phyloP scores from a whole-genome alignment of 2,797 vertebrate species.

The Anguilla pacifica region DNA sequence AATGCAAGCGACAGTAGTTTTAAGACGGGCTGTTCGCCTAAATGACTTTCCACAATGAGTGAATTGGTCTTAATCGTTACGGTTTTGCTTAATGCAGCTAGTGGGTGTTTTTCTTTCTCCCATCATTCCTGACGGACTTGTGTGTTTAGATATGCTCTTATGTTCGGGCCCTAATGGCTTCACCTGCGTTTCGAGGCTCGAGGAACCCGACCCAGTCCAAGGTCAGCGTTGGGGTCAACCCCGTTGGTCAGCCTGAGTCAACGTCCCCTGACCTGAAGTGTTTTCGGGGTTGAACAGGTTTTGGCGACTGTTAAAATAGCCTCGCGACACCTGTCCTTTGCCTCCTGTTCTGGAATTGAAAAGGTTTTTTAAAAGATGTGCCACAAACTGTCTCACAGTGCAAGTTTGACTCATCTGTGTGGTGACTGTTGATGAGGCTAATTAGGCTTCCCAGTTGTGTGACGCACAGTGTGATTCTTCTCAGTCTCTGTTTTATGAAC shows the following conservation, averaged over 20 bases:
- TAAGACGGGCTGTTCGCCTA: neutral
- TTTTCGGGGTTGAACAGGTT: neutral
- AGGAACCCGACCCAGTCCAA: neutral
- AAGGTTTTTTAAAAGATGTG: neutral
- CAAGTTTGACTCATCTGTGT: neutral
- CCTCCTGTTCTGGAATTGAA: neutral
- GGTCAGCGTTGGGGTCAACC: too few species aligned
- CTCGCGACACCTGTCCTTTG: neutral
- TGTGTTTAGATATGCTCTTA: neutral
- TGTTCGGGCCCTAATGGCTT: neutral
- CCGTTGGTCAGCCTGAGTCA: neutral
- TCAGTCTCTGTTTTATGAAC: neutral
- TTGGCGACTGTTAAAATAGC: neutral
- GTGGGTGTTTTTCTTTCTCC: neutral
- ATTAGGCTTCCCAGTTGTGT: neutral
- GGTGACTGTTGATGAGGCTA: neutral
- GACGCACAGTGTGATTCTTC: too few species aligned
- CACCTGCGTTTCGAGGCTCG: neutral
- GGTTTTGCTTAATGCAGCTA: neutral
- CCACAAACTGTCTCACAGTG: neutral
- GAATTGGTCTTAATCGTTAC: neutral
- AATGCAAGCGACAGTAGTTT: neutral
- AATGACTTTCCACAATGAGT: neutral
- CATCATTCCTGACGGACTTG: neutral
- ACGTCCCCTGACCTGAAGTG: neutral